Base-by-base conservation (phyloP, 2,888 invertebrate genomes). In the Diachrysia chrysitis region DNA sequence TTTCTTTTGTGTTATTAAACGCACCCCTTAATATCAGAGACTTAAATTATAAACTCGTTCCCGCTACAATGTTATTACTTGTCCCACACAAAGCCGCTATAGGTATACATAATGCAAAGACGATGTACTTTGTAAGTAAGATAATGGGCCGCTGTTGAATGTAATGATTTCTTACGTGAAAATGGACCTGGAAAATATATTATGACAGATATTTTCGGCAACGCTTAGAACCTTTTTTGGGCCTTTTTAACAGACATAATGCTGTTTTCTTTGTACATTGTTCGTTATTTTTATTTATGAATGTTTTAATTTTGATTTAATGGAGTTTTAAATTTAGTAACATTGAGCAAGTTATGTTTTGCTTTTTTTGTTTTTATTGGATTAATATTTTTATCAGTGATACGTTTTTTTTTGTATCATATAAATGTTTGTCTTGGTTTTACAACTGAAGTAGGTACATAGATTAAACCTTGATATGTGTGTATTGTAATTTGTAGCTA, bases 101-200 rank as follows among this genome's bases (percentile, higher is more conserved):
- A 32, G 10, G 32, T 69, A 66, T 75, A 78, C 69, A 78, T 78
- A 82, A 79, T 78, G 66, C 76, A 66, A 81, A 74, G 71, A 78
- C 78, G 71, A 81, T 81, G 81, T 78, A 80, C 79, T 84, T 83
- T 79, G 82, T 82, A 82, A 83, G 87, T 79, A 81, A 85, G 83
- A 85, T 87, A 89, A 89, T 88, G 85, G 85, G 72, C 56, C 63
- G 72, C 71, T 81, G 83, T 82, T 81, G 78, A 77, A 79, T 83
- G 83, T 84, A 87, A 89, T 88, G 85, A 89, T 88, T 88, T 87
- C 85, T 84, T 81, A 79, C 82, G 84, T 85, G 85, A 85, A 85
- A 86, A 89, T 85, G 79, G 68, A 81, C 81, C 74, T 62, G 68
- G 64, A 55, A 73, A 81, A 75, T 76, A 73, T 78, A 80, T 68